A percentile compares a stretch with the other conserved stretches of the same genome.
phyloP scores from a whole-genome alignment of 2,888 invertebrate genomes.

The Heliconius ethilla region DNA sequence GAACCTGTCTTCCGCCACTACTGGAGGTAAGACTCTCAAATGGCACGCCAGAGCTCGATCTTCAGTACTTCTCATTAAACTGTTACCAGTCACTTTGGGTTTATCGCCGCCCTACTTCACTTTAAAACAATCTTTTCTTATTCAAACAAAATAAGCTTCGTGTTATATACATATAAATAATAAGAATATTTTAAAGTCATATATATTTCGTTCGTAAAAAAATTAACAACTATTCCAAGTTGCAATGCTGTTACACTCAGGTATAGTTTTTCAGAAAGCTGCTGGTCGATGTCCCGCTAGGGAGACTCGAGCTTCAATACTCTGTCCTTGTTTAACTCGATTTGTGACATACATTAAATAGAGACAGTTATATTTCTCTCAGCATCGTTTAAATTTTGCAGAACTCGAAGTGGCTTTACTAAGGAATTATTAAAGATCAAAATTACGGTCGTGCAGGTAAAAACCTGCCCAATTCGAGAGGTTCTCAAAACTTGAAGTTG shows the following conservation, averaged over 20 bases:
- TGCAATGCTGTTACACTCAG: conserved; percentile 58
- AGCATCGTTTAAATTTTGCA: conserved; percentile 65
- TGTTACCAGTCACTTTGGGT: background rate
- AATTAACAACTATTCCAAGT: conserved; percentile 53
- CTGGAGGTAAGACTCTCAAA: background rate
- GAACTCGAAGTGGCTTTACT: conserved; percentile 74
- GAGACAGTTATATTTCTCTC: conserved; percentile 57
- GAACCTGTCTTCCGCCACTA: background rate
- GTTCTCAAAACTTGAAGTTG: conserved; percentile 43
- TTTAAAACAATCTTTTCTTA: background rate
- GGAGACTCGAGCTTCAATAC: conserved; percentile 66
- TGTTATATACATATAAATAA: no score
- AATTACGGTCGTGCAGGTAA: conserved; percentile 67
- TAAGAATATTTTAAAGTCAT: no score
- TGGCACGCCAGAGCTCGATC: background rate
- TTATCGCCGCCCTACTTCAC: background rate
- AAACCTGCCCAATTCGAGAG: conserved; percentile 62
- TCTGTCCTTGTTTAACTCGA: conserved; percentile 58
- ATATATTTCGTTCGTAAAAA: background rate
- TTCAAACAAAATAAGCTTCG: background rate
- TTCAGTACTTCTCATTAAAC: background rate
- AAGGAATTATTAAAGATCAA: conserved; percentile 68
- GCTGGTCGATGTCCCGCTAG: conserved; percentile 82
- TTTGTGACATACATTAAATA: conserved; percentile 55
- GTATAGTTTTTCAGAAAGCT: conserved; percentile 79